phyloP scores from a whole-genome alignment of 2,888 invertebrate species.

The Phrixothrix hirtus region DNA sequence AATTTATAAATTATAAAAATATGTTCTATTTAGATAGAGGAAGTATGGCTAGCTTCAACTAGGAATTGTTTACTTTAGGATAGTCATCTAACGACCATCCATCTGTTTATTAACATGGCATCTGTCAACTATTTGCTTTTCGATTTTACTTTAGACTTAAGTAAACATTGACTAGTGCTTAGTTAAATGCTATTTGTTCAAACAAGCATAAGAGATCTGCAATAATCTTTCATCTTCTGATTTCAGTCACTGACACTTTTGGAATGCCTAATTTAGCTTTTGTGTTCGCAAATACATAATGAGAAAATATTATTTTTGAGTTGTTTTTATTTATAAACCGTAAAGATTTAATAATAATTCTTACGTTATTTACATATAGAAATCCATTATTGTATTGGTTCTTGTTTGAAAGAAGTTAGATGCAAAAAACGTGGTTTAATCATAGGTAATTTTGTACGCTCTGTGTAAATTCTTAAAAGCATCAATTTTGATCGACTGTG shows the following conservation, averaged over 20 bases:
- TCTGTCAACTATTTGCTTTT: constrained; percentile 17
- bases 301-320: neutral
- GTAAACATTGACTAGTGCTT: constrained; percentile 12
- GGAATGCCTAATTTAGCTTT: constrained; percentile 13
- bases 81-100: constrained; percentile 12
- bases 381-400: neutral
- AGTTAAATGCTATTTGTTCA: constrained; percentile 13
- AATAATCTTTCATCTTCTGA: constrained; percentile 16
- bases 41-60: neutral
- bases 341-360: neutral
- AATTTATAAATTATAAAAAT: neutral
- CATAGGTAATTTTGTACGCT: neutral
- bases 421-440: neutral
- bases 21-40: neutral
- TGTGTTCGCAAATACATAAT: neutral
- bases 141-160: constrained; percentile 19
- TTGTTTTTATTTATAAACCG: neutral
- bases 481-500: neutral
- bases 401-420: neutral
- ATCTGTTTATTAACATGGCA: constrained; percentile 17
- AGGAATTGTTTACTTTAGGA: constrained; percentile 9
- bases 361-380: too few relatives aligned
- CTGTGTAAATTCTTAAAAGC: neutral
- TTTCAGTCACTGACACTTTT: constrained; percentile 16
- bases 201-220: constrained; percentile 4